Evolutionary conservation across 2,113 vertebrate genomes (phyloP).

Genomic region (Thamnophis sirtalis): DNA sequence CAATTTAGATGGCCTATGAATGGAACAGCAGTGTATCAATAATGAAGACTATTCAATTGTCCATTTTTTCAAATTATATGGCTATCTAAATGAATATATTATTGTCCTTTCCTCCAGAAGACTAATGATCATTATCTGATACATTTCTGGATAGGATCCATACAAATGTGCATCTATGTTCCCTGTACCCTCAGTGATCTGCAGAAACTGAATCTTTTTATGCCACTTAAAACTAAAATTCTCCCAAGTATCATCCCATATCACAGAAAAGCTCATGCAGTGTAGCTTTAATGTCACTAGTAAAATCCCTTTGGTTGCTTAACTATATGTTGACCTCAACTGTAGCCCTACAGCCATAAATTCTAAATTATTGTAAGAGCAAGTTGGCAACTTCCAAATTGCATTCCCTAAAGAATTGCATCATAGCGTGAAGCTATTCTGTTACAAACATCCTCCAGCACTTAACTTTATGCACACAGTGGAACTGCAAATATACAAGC

Average conservation of each 20-base stretch:
- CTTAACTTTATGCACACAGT: background rate
- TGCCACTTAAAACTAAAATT: background rate
- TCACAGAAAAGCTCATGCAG: background rate
- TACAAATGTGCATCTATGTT: background rate
- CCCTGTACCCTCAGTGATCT: background rate
- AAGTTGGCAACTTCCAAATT: background rate
- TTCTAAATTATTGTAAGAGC: background rate
- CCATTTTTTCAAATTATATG: background rate
- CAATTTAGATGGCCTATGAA: background rate
- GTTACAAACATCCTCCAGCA: background rate
- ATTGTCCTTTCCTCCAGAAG: background rate
- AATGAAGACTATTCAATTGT: background rate
- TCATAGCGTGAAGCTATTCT: background rate
- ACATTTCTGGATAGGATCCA: background rate
- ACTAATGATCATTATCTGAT: background rate
- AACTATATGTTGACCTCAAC: background rate
- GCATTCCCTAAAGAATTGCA: background rate
- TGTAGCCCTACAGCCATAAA: background rate
- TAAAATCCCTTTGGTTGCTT: background rate
- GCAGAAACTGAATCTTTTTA: background rate
- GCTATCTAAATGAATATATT: background rate
- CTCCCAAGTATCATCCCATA: background rate
- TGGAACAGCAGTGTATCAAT: background rate
- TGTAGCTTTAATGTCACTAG: background rate
- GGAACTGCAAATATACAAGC: constrained; percentile 1